A percentile compares a stretch with the other conserved stretches of the same genome.
Conservation (phyloP, 2,113 vertebrate species). For the Perognathus longimembris region DNA sequence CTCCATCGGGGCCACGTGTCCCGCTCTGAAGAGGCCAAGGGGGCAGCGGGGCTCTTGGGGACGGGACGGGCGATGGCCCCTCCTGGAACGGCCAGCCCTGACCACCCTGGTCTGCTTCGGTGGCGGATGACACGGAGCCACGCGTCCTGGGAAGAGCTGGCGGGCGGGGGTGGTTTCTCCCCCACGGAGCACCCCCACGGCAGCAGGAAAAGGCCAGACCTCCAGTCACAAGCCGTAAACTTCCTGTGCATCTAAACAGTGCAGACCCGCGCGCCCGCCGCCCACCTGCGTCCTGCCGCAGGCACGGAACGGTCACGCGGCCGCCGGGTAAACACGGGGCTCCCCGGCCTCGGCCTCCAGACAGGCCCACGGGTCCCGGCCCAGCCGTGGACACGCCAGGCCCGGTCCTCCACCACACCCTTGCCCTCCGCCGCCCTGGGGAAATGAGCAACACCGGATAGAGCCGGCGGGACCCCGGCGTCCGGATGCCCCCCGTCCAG, state of each 20-base stretch:
- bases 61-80: background rate
- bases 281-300: background rate
- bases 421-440: conserved; percentile 51
- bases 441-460: conserved; percentile 69
- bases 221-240: conserved; percentile 21
- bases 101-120: background rate
- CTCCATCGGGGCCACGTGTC: background rate
- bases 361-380: background rate
- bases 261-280: background rate
- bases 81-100: background rate
- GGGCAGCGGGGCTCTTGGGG: background rate
- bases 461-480: conserved; percentile 38
- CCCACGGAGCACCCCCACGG: background rate
- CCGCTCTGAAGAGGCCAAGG: background rate
- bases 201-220: background rate
- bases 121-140: background rate
- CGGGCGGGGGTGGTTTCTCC: too few species aligned
- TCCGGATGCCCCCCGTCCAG: conserved; percentile 61
- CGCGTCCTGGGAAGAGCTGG: background rate
- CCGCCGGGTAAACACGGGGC: conserved; percentile 1
- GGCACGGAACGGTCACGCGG: background rate
- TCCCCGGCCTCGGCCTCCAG: background rate
- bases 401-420: conserved; percentile 11
- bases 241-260: conserved; percentile 32
- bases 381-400: background rate